A percentile compares a stretch with the other conserved stretches of the same genome.
phyloP scores from a whole-genome alignment of 2,888 invertebrate species.

The Chymomyza amoena region DNA sequence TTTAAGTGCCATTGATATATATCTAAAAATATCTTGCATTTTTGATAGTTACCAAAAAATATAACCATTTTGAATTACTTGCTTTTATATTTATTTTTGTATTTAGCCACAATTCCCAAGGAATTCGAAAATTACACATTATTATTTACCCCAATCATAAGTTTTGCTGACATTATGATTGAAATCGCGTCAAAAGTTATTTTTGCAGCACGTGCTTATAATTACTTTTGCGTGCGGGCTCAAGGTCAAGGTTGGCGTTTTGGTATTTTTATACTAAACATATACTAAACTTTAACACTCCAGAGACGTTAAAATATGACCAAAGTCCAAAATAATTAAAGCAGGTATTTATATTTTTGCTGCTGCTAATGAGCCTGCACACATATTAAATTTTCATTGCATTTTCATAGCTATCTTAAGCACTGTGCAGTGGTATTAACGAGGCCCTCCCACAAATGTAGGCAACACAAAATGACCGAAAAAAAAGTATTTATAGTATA shows the following conservation, averaged over 20 bases:
- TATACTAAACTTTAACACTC: background rate
- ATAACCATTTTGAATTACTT: too few relatives aligned
- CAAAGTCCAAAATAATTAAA: too few relatives aligned
- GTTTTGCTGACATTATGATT: background rate
- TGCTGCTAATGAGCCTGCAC: background rate
- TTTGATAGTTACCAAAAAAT: too few relatives aligned
- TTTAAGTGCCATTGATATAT: too few relatives aligned
- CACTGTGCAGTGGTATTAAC: slow-evolving; percentile 14
- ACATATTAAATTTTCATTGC: background rate
- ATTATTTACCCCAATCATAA: background rate
- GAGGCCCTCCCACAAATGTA: slow-evolving; percentile 37
- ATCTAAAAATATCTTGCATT: too few relatives aligned
- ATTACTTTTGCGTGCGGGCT: background rate
- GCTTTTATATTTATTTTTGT: background rate
- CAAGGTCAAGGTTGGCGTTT: background rate
- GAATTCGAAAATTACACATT: background rate
- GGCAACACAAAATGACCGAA: slow-evolving; percentile 41
- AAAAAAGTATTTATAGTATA: slow-evolving; percentile 49
- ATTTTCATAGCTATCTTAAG: background rate
- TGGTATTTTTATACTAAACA: background rate
- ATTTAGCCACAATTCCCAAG: background rate
- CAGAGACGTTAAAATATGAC: background rate
- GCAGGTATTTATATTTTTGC: too few relatives aligned
- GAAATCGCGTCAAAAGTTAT: background rate
- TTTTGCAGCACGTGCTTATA: background rate